A percentile compares a stretch with the other conserved stretches of the same genome.
Conservation (phyloP, 2,888 invertebrate species). For the Macrosoma leucophasiata region DNA sequence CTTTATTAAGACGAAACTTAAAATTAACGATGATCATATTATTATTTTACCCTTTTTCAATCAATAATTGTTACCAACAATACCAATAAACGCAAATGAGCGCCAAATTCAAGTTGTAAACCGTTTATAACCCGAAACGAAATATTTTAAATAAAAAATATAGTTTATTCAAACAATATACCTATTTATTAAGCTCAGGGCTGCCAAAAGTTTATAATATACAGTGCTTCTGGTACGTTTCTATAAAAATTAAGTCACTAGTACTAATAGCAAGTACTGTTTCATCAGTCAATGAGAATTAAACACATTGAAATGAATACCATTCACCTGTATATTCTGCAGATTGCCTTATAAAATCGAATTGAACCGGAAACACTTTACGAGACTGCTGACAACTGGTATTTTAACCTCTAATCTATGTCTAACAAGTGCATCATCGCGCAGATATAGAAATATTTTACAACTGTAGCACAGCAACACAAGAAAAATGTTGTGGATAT, state of each 20-base stretch:
- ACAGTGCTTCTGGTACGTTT: conserved; percentile 41
- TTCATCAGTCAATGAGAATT: not conserved
- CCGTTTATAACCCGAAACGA: too few species aligned
- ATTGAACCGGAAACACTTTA: conserved; percentile 25
- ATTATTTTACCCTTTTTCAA: too few species aligned
- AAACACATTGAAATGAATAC: conserved; percentile 19
- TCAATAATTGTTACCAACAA: too few species aligned
- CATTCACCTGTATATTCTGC: conserved; percentile 30
- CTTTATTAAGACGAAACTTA: too few species aligned
- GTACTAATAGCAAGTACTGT: conserved; percentile 2
- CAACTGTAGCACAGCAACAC: too few species aligned
- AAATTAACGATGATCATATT: too few species aligned
- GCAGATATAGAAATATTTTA: too few species aligned
- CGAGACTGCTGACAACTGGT: conserved; percentile 42
- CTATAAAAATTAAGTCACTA: conserved; percentile 9
- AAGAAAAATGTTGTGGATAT: too few species aligned
- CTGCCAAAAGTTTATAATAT: conserved; percentile 61
- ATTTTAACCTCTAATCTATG: conserved; percentile 1
- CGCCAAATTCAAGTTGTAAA: too few species aligned
- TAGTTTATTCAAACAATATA: too few species aligned
- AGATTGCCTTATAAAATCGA: conserved; percentile 5
- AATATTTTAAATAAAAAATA: conserved; percentile 10
- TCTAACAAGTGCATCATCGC: not conserved
- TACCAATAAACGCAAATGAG: too few species aligned
- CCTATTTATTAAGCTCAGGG: conserved; percentile 49